Percentiles rank a stretch among this genome's conserved stretches.
These are phyloP conservation scores for Lagorchestes hirsutus DNA, from an alignment of 2,797 vertebrate species.

Conservation along the genomic window DNA sequence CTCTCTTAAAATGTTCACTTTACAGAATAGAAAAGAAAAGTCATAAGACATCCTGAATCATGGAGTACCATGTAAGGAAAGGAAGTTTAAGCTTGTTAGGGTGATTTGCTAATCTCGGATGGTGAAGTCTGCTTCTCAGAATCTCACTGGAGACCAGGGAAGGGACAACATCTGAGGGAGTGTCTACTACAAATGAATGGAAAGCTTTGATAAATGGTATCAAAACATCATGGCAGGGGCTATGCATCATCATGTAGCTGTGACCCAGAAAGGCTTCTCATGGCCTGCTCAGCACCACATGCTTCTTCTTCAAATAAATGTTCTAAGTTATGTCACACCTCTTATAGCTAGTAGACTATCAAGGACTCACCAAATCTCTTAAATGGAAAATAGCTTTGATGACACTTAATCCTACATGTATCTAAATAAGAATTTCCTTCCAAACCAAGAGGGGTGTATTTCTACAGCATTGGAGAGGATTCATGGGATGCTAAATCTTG, in stretches of 20 bases:
- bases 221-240: no score
- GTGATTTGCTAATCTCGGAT: no score
- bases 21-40: no score
- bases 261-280: not conserved
- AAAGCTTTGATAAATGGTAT: not conserved
- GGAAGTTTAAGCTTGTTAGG: not conserved
- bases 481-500: not conserved
- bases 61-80: not conserved
- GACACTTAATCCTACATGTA: not conserved
- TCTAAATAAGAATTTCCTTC: not conserved
- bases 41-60: no score
- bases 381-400: not conserved
- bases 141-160: no score
- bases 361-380: not conserved
- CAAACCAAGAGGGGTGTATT: not conserved
- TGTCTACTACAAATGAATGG: accelerated
- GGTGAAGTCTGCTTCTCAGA: not conserved
- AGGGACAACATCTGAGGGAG: no score
- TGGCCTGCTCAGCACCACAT: no score
- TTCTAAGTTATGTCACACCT: not conserved
- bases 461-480: not conserved
- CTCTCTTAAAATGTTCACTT: no score
- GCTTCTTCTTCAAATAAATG: not conserved
- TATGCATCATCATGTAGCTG: accelerated
- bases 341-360: not conserved